phyloP scores from a whole-genome alignment of 2,888 invertebrate species.

The Calliopum simillimum region DNA sequence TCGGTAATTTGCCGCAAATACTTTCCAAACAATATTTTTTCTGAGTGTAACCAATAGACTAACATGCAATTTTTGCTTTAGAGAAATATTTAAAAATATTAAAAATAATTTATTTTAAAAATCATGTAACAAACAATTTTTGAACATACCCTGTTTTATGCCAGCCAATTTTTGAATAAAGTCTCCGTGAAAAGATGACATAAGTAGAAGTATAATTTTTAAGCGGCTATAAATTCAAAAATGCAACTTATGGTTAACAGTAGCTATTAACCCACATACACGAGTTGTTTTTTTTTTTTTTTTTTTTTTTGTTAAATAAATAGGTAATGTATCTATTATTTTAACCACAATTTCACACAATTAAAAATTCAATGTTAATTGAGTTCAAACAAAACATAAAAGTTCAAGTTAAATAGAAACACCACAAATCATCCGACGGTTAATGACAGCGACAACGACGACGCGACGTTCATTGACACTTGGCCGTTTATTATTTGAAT shows the following conservation, averaged over 20 bases:
- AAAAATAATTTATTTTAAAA: background rate
- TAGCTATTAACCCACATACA: background rate
- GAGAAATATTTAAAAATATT: too few relatives aligned
- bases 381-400: constrained; percentile 39
- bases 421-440: constrained; percentile 17
- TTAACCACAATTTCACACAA: constrained; percentile 23
- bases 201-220: constrained; percentile 39
- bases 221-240: background rate
- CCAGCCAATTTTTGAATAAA: constrained; percentile 52
- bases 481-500: constrained; percentile 22
- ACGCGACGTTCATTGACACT: constrained; percentile 34
- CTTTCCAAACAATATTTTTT: too few relatives aligned
- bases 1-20: too few relatives aligned
- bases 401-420: background rate
- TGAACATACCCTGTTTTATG: constrained; percentile 51
- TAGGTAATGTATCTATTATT: background rate
- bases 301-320: constrained; percentile 1
- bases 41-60: too few relatives aligned
- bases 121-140: background rate
- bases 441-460: constrained; percentile 28
- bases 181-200: constrained; percentile 53
- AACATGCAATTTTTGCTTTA: too few relatives aligned
- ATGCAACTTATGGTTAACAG: background rate
- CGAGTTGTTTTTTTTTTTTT: background rate
- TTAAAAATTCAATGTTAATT: constrained; percentile 47